Evolutionary conservation across 2,797 vertebrate genomes (phyloP), one percentile per base, ranked within the genome.

Genomic region (Yasuhikotakia modesta): DNA sequence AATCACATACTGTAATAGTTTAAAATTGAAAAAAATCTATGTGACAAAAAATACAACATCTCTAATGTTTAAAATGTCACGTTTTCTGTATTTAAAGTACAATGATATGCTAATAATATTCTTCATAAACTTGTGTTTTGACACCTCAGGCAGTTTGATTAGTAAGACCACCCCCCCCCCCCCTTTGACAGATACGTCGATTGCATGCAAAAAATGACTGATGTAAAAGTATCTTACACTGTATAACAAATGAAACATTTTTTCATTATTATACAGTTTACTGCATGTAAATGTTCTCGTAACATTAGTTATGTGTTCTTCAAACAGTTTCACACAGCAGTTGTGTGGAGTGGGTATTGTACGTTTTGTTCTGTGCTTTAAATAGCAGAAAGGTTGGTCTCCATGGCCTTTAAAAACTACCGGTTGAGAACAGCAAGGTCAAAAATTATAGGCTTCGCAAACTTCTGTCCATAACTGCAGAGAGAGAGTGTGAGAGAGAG

Each of bases 391-490:
- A 45, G n/a, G 35, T 50, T 45, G 32, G 24, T 63, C 32, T 57
- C 0, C 0, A 4, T 66, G 63, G 63, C 21, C 39, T 43, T 57
- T 67, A 45, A 76, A 67, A 11, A 46, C 16, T 67, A 32, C 17
- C 12, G 52, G n/a, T 67, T 76, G 17, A 67, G 63, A 57, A 76
- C 6, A 22, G 24, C 65, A 60, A 76, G 53, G 45, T 52, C 19
- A 70, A 27, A 77, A 60, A 70, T 77, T 10, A 60, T 22, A 50
- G 55, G 55, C 45, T 78, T 78, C 64, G 30, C 46, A 46, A 71
- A 65, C 43, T 70, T 77, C 57, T 63, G 27, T 78, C 67, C 67
- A 45, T 78, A 71, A 61, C 74, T 69, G 57, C 24, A 70, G 19
- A 57, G 13, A 63, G 24, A 64, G 7, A 61, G 13, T 4, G 24